Evolutionary conservation across 2,888 invertebrate genomes (phyloP).

Genomic region (Ophion slaviceki): DNA sequence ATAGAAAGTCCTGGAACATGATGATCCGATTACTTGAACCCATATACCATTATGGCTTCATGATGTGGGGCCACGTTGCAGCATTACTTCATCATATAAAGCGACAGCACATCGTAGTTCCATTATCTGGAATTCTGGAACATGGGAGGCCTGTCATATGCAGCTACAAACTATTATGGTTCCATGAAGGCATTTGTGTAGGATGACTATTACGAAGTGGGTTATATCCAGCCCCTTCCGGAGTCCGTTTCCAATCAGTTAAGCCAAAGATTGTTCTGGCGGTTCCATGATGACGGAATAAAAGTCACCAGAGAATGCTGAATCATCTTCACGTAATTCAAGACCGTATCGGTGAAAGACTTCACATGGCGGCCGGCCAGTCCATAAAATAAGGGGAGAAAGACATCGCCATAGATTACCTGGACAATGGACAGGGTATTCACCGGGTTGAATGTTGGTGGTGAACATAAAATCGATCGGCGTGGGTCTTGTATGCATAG

Average conservation of each 20-base stretch:
- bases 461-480: constrained; percentile 26
- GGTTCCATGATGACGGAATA: not conserved
- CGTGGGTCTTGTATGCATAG: not conserved
- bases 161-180: not conserved
- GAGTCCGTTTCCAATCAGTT: not conserved
- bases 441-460: not conserved
- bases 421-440: not conserved
- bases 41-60: not conserved
- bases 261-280: not conserved
- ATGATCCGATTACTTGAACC: too few species aligned
- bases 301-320: not conserved
- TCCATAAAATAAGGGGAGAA: not conserved
- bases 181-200: not conserved
- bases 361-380: not conserved
- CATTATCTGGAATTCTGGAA: not conserved
- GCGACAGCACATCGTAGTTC: not conserved
- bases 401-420: not conserved
- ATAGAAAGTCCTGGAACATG: too few species aligned
- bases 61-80: not conserved
- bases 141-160: not conserved
- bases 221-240: not conserved
- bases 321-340: not conserved
- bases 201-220: not conserved
- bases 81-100: not conserved
- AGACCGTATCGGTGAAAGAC: not conserved